A percentile compares a stretch with the other conserved stretches of the same genome.
These are phyloP conservation scores for Marcusenius ussheri DNA, from an alignment of 2,113 vertebrate species.

Conservation along the genomic window DNA sequence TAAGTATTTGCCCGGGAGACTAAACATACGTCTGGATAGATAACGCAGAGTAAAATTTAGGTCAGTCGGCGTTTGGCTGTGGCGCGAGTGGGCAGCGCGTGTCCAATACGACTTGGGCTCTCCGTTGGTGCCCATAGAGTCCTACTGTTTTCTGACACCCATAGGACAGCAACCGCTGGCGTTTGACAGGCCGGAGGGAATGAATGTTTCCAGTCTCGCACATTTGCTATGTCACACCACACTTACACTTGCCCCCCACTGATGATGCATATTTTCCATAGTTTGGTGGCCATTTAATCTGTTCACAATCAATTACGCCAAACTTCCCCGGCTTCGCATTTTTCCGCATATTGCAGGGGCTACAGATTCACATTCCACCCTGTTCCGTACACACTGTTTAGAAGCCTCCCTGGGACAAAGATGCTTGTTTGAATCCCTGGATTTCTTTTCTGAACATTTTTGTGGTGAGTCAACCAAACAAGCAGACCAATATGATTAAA, in stretches of 20 bases:
- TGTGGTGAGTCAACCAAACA: not conserved
- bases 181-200: not conserved
- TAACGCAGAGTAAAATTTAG: constrained; percentile 65
- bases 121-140: constrained; percentile 31
- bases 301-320: not conserved
- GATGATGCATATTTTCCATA: not conserved
- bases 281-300: not conserved
- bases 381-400: not conserved
- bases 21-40: constrained; percentile 71
- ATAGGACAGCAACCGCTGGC: not conserved
- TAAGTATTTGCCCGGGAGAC: constrained; percentile 71
- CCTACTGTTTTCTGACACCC: constrained; percentile 13
- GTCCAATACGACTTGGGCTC: constrained; percentile 49
- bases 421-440: not conserved
- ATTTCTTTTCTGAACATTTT: not conserved
- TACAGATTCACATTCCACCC: not conserved
- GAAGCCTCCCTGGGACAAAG: not conserved
- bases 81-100: constrained; percentile 44
- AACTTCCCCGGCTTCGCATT: not conserved
- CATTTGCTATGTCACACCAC: not conserved
- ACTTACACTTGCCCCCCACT: not conserved
- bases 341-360: not conserved
- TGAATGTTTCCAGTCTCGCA: not conserved
- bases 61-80: constrained; percentile 59
- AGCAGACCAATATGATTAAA: not conserved